Base-by-base conservation (phyloP, 2,888 invertebrate genomes). In the Agrochola circellaris region DNA sequence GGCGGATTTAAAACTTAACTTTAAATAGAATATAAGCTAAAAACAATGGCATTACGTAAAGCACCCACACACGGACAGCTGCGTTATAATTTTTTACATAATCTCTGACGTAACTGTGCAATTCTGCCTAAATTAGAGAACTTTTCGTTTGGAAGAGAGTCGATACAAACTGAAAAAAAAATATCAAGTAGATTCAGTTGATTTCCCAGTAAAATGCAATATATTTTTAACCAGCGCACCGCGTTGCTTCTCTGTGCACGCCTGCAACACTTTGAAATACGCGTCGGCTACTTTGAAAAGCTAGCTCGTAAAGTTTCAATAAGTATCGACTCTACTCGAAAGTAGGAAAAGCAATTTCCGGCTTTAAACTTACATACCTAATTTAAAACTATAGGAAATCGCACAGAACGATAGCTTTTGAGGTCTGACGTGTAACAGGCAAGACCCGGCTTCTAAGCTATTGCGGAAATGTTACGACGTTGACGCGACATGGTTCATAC, bases 41-140 rank as follows among this genome's bases (percentile, higher is more conserved):
- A 51, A 90, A 92, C 89, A 91, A 92, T 91, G 91, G 91, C 93
- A 92, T 91, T 91, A 88, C 84, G 87, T 90, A 90, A 90, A 91
- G 90, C 92, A 91, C 90, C 90, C 86, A 89, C 81, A 81, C 82
- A 83, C 73, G 84, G 85, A 89, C 87, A 91, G 89, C 90, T 92
- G 91, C 90, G 84, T 87, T 88, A 84, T 85, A 77, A 38, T 79
- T 86, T 76, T 78, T 83, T 74, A 83, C 75, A 81, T 89, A 89
- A 90, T 90, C 88, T 90, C 88, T 85, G 84, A 88, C 89, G 89
- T 90, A 90, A 89, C 89, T 85, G 87, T 88, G 84, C 82, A 85
- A 87, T 86, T 87, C 74, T 78, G 79, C 83, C 80, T 81, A 84
- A 74, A 81, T 79, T 84, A 84, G 77, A 80, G 76, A 76, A 82